phyloP scores from a whole-genome alignment of 2,113 vertebrate genomes.

The Lutjanus erythropterus region DNA sequence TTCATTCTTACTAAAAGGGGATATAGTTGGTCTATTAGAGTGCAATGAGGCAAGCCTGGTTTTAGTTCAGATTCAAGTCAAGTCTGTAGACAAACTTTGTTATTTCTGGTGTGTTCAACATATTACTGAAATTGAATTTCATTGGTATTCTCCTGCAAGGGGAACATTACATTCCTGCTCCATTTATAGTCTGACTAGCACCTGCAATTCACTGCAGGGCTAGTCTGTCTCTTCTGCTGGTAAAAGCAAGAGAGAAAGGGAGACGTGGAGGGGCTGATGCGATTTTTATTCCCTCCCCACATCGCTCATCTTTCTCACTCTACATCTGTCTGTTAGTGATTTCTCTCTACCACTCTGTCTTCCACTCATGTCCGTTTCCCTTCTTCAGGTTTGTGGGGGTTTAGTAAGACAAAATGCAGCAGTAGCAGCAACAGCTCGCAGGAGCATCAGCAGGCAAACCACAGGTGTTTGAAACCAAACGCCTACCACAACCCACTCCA shows the following conservation, averaged over 20 bases:
- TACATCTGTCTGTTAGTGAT: conserved; percentile 33
- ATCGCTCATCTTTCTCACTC: conserved; percentile 38
- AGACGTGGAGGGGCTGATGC: conserved; percentile 45
- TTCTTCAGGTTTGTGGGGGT: conserved; percentile 26
- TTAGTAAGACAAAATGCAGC: conserved; percentile 63
- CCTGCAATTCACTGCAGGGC: conserved; percentile 67
- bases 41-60: not conserved
- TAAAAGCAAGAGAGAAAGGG: conserved; percentile 37
- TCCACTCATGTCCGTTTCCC: conserved; percentile 16
- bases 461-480: conserved; percentile 56
- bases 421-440: conserved; percentile 9
- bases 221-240: conserved; percentile 34
- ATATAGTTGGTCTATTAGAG: not conserved
- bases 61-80: not conserved
- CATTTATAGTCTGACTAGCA: conserved; percentile 67
- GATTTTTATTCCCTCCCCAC: conserved; percentile 45
- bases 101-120: conserved; percentile 34
- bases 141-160: conserved; percentile 58
- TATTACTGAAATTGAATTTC: conserved; percentile 43
- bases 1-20: not conserved
- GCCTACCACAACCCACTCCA: conserved; percentile 17
- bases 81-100: conserved; percentile 23
- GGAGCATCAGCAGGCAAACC: conserved; percentile 23
- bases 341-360: not conserved
- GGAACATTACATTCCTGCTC: conserved; percentile 53